Base-by-base conservation (phyloP, 2,888 invertebrate species). In the Phorcus lineatus region DNA sequence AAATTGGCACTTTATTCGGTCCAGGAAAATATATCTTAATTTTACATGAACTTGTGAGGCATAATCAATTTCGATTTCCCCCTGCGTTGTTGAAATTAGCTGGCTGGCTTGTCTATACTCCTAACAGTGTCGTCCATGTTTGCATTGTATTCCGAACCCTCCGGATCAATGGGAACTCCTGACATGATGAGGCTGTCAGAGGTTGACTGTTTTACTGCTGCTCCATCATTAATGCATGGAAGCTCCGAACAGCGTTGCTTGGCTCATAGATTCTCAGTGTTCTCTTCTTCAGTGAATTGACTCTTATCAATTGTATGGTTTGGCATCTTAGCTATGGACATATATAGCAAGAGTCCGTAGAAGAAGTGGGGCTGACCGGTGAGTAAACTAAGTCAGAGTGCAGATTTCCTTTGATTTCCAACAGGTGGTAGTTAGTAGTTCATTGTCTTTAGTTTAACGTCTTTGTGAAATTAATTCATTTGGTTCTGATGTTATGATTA, bases 1-100 rank as follows among this genome's bases (percentile, higher is more conserved):
- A 62, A 24, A 28, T 28, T 16, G 62, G 62, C 28, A 28, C 62
- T 28, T 24, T 62, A 62, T 28, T 28, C 24, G 11, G 62, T 16
- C 62, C 62, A 28, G 24, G 62, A 62, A 47, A 62, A 62, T 62
- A 62, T 62, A 28, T 62, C 62, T 62, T 28, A 62, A 62, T 62
- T 62, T 62, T 62, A 62, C 62, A 62, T 62, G 17, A 22, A 28
- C 62, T 28, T 22, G 28, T 62, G 16, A 62, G 47, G 16, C 62
- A 17, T 62, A 62, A 22, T 62, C 62, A 28, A 22, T 16, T 62
- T 62, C 62, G 62, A 62, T 62, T 28, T 62, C 22, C 28, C 28
- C 24, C 28, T 62, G 24, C 28, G 62, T 62, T 28, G 28, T 13
- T 13, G 62, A 62, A 28, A 62, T 62, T 62, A 62, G 28, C 28